These are phyloP conservation scores for Embidobia sp. DNA, from an alignment of 2,888 invertebrate genomes.

Conservation along the genomic window DNA sequence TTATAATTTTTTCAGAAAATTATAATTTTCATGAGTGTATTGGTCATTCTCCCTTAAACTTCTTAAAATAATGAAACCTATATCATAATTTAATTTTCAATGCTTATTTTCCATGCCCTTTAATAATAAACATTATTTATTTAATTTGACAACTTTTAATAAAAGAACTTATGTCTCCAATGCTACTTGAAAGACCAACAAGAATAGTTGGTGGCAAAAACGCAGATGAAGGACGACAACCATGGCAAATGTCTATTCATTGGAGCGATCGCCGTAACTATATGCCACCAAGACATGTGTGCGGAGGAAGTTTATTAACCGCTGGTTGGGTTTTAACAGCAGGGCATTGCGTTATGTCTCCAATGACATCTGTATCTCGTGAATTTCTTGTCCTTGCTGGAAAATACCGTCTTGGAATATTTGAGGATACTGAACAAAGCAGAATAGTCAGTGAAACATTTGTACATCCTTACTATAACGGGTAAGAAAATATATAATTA, in stretches of 20 bases:
- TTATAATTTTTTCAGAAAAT: too few species aligned
- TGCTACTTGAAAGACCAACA: conserved; percentile 72
- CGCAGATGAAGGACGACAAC: conserved; percentile 80
- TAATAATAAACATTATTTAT: too few species aligned
- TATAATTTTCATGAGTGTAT: too few species aligned
- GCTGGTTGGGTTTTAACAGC: conserved; percentile 82
- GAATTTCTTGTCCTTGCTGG: conserved; percentile 72
- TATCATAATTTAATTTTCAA: too few species aligned
- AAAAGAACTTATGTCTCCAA: conserved; percentile 36
- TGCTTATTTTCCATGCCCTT: too few species aligned
- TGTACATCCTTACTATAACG: conserved; percentile 74
- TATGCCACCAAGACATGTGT: conserved; percentile 79
- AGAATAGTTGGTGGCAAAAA: conserved; percentile 76
- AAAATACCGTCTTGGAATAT: conserved; percentile 70
- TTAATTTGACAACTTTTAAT: too few species aligned
- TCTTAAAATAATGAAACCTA: too few species aligned
- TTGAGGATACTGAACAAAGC: conserved; percentile 74
- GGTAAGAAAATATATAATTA: conserved; percentile 64
- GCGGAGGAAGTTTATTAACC: conserved; percentile 82
- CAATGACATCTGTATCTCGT: conserved; percentile 51
- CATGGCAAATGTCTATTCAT: conserved; percentile 82
- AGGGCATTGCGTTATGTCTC: conserved; percentile 79
- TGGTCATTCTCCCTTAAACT: too few species aligned
- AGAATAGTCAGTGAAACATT: conserved; percentile 68
- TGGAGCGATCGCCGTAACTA: conserved; percentile 71